Base-by-base conservation (phyloP, 2,797 vertebrate genomes). In the Anolis apletophallus region DNA sequence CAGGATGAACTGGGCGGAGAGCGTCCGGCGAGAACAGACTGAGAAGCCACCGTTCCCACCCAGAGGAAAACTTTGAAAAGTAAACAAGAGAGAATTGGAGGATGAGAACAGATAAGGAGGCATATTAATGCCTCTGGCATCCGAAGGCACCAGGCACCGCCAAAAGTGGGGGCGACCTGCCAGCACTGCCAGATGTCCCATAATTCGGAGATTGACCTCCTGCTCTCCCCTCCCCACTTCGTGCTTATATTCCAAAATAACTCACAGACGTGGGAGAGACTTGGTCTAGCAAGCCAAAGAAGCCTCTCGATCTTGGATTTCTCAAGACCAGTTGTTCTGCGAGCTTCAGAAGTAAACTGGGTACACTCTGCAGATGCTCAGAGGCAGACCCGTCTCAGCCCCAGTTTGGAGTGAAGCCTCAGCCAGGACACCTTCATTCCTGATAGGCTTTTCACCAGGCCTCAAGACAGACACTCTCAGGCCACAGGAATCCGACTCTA, bases 121-220 rank as follows among this genome's bases (percentile, higher is more conserved):
- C n/a, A 67, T 0, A 6, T 0, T 55, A 83, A 87, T 0, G 0
- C 81, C 46, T 84, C 78, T 77, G 73, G 85, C 81, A 6, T 72
- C 77, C 67, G 12, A 83, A 83, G 88, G 86, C 1, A 72, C 87
- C 0, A 83, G 88, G 81, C 89, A 78, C 89, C 68, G 84, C 89
- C 87, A 84, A 90, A 68, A 54, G 75, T 87, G 61, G 34, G 40
- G 88, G 81, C 40, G 40, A 40, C 19, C 13, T 3, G 4, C 16
- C 5, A 34, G 36, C 11, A 55, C 3, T 16, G 67, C 55, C 76
- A 72, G 68, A 21, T 23, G 68, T 46, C 84, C 54, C 36, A 29
- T 19, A 2, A 16, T 54, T 29, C 6, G 12, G 14, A 68, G 46
- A 16, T 14, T 55, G 74, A 77, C 32, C 32, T 69, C 68, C n/a